These are phyloP conservation scores for Syrmaticus mikado DNA, from an alignment of 2,113 vertebrate genomes.

Conservation along the genomic window DNA sequence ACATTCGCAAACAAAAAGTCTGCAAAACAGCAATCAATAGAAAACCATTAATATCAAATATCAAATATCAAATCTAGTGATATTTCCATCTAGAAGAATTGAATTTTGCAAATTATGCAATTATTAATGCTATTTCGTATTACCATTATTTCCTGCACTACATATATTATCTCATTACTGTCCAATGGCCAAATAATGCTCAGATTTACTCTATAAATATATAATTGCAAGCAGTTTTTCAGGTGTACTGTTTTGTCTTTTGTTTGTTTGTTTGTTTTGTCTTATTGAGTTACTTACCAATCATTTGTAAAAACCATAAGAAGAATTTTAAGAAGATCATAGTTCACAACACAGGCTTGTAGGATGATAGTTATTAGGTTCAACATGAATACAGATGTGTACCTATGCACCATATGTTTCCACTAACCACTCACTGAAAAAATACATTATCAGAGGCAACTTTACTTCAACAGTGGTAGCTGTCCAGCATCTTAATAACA, in stretches of 20 bases:
- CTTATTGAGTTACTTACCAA: background rate
- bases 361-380: background rate
- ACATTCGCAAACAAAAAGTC: background rate
- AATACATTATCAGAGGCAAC: background rate
- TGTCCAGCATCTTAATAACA: fast-evolving
- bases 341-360: background rate
- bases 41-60: background rate
- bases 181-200: background rate
- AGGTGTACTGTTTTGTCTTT: background rate
- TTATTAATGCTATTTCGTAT: background rate
- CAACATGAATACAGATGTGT: background rate
- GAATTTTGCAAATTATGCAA: background rate
- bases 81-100: background rate
- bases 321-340: background rate
- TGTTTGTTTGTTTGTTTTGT: background rate
- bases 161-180: background rate
- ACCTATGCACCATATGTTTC: background rate
- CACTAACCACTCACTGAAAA: background rate
- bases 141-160: background rate
- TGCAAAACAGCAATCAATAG: background rate
- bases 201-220: background rate
- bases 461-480: background rate
- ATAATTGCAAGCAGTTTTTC: background rate
- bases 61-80: background rate
- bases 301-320: background rate